phyloP scores from a whole-genome alignment of 1,140 invertebrate species.

The silkworm (Bombyx mori) region DNA sequence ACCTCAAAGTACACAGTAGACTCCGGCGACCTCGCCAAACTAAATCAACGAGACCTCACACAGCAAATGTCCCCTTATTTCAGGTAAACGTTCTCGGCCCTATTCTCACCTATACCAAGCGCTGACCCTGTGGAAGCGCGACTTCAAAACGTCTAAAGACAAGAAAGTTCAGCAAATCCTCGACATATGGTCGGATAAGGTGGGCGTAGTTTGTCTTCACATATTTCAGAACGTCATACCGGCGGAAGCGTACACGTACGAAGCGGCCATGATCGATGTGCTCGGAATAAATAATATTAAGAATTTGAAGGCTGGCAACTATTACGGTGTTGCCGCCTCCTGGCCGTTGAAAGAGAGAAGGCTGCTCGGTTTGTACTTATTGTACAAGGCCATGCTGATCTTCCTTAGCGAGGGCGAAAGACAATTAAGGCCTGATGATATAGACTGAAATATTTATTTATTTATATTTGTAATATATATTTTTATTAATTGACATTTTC shows the following conservation, averaged over 20 bases:
- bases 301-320: slow-evolving; percentile 87
- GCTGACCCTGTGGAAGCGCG: slow-evolving; percentile 71
- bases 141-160: slow-evolving; percentile 55
- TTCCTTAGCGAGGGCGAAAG: slow-evolving; percentile 90
- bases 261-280: slow-evolving; percentile 94
- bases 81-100: slow-evolving; percentile 84
- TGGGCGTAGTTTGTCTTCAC: slow-evolving; percentile 92
- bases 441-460: slow-evolving; percentile 43
- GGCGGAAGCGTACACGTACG: slow-evolving; percentile 92
- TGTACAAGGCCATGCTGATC: slow-evolving; percentile 88
- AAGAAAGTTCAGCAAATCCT: slow-evolving; percentile 86
- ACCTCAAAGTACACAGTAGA: no score
- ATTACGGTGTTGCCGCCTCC: slow-evolving; percentile 82
- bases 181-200: slow-evolving; percentile 87
- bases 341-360: slow-evolving; percentile 81
- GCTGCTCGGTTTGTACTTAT: slow-evolving; percentile 84
- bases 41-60: slow-evolving; percentile 52
- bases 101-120: slow-evolving; percentile 94
- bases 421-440: slow-evolving; percentile 80
- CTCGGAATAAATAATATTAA: slow-evolving; percentile 83
- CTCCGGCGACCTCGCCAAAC: no score
- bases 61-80: slow-evolving; percentile 31
- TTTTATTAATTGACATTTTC: no score
- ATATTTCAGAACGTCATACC: slow-evolving; percentile 93
- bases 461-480: slow-evolving; percentile 3